Conservation (phyloP, 2,888 invertebrate species). For the Sarcophaga caerulescens region DNA sequence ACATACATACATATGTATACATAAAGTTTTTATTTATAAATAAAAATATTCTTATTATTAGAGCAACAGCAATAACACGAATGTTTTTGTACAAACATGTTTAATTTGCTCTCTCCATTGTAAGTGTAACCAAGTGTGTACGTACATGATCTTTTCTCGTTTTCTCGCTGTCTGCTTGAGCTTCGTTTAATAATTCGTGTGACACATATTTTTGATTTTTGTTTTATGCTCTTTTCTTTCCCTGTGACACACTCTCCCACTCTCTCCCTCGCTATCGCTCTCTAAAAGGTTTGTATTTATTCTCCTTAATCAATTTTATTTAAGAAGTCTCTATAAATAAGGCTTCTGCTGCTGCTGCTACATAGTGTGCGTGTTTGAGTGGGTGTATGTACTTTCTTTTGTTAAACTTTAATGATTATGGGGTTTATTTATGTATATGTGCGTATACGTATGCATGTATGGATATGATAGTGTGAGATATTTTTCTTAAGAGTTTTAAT, state of each 20-base stretch:
- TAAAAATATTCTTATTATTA: not conserved
- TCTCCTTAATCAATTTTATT: constrained; percentile 20
- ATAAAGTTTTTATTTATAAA: not conserved
- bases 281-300: constrained; percentile 15
- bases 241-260: not conserved
- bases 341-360: not conserved
- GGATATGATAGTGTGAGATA: not conserved
- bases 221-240: constrained; percentile 6
- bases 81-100: not conserved
- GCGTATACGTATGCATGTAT: not conserved
- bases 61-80: not conserved
- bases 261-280: not conserved
- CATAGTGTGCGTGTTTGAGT: not conserved
- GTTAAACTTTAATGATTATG: constrained; percentile 31
- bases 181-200: constrained; percentile 9
- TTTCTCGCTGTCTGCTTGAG: too few species aligned
- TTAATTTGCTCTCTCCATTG: too few species aligned
- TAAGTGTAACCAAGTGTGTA: too few species aligned
- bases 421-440: not conserved
- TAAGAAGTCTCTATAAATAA: not conserved
- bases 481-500: not conserved
- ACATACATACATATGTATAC: not conserved
- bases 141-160: too few species aligned
- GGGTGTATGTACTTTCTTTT: constrained; percentile 38
- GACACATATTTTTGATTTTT: constrained; percentile 19